Base-by-base conservation (phyloP, 1,140 invertebrate species). In the Halesus radiatus region DNA sequence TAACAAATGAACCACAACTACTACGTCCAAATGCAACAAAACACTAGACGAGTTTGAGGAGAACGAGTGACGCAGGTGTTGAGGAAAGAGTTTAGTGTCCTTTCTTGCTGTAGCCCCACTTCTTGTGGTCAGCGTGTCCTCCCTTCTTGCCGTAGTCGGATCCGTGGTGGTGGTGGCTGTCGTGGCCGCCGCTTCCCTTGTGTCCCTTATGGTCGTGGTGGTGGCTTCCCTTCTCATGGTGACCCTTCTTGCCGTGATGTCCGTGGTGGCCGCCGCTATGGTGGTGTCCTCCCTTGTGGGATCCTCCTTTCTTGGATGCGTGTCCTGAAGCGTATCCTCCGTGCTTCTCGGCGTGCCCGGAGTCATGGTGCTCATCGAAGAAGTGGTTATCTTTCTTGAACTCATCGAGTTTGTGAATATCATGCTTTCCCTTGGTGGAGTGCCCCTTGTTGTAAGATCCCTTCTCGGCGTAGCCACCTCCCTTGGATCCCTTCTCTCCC, bases 321-420 rank as follows among this genome's bases (percentile, higher is more conserved):
- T 94, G 93, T 76, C 92, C 91, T 16, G 93, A 92, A 80, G 94
- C 92, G 83, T 92, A 92, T 23, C 92, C 90, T 0, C 92, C 93
- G 83, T 94, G 92, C 82, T 92, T 91, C 64, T 92, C 90, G 81
- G 94, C 92, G 76, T 94, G 92, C 4, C 94, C 94, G 29, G 93
- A 93, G 80, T 94, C 94, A 82, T 95, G 93, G 84, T 92, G 92
- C 76, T 95, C 94, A 58, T 95, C 93, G 84, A 95, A 95, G 88
- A 95, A 95, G 83, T 88, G 86, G 62, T 88, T 88, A 84, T 89
- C 85, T 83, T 88, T 89, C 80, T 88, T 88, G 87, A 88, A 89
- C 79, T 89, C 88, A 84, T 96, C 94, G 32, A 87, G 85, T 84
- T 95, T 95, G 85, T 95, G 94, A 54, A 94, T 91, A 81, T 93